phyloP scores from a whole-genome alignment of 2,888 invertebrate species.

The Stomorhina lunata region DNA sequence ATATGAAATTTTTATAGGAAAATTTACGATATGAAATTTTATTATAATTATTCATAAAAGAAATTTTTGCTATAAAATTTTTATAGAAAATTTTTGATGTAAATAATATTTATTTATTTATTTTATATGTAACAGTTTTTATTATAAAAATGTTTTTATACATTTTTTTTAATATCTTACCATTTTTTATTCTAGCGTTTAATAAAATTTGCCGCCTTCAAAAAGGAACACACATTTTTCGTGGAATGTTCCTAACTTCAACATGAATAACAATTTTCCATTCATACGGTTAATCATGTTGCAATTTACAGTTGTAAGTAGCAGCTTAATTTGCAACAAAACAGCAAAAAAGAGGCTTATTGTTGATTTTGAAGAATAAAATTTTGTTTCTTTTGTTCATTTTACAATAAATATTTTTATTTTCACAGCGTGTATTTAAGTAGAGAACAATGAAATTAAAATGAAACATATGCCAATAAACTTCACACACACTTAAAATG shows the following conservation, averaged over 20 bases:
- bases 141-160: too few species aligned
- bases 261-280: neutral
- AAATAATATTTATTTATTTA: too few species aligned
- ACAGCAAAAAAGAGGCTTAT: conserved; percentile 9
- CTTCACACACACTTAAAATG: neutral
- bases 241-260: neutral
- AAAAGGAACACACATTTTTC: neutral
- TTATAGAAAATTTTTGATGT: too few species aligned
- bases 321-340: conserved; percentile 46
- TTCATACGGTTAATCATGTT: conserved; percentile 6
- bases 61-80: too few species aligned
- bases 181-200: too few species aligned
- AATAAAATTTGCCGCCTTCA: too few species aligned
- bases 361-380: conserved; percentile 11
- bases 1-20: too few species aligned
- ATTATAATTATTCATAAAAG: too few species aligned
- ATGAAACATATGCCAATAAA: conserved; percentile 48
- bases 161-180: too few species aligned
- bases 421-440: conserved; percentile 57
- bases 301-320: conserved; percentile 42
- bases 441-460: conserved; percentile 41
- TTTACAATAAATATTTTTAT: conserved; percentile 19
- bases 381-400: neutral
- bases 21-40: too few species aligned
- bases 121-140: too few species aligned